These are phyloP conservation scores for Coracopsis vasa DNA, from an alignment of 2,113 vertebrate genomes.

Conservation along the genomic window DNA sequence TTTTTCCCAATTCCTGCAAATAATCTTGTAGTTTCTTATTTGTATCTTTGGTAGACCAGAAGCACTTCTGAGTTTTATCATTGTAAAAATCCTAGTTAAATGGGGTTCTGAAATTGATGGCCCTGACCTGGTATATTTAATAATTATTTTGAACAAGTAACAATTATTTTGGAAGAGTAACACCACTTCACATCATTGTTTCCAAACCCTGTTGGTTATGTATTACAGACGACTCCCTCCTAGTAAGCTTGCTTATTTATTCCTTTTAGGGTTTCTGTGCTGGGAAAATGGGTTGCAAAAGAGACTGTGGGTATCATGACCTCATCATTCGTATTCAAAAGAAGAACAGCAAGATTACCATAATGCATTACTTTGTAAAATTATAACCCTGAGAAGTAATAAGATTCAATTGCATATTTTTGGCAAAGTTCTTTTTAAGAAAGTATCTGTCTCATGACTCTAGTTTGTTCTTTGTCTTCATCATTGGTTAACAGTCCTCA, in stretches of 20 bases:
- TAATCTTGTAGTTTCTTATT: not conserved
- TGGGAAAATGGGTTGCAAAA: conserved; percentile 49
- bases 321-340: conserved; percentile 42
- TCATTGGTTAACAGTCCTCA: not conserved
- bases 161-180: not conserved
- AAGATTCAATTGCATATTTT: conserved; percentile 42
- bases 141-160: not conserved
- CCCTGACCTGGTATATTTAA: not conserved
- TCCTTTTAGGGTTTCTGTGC: conserved; percentile 44
- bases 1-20: not conserved
- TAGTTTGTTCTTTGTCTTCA: conserved; percentile 32
- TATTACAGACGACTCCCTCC: conserved; percentile 3
- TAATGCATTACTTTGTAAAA: conserved; percentile 32
- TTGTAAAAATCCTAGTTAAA: not conserved
- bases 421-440: conserved; percentile 18
- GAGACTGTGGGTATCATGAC: conserved; percentile 56
- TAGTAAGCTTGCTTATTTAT: conserved; percentile 37
- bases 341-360: conserved; percentile 59
- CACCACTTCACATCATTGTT: not conserved
- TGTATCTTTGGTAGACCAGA: not conserved
- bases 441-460: conserved; percentile 8
- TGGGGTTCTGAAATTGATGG: not conserved
- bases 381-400: conserved; percentile 55
- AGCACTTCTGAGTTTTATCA: not conserved
- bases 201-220: conserved; percentile 14